phyloP scores from a whole-genome alignment of 2,797 vertebrate species.

The Rhinoraja longicauda region DNA sequence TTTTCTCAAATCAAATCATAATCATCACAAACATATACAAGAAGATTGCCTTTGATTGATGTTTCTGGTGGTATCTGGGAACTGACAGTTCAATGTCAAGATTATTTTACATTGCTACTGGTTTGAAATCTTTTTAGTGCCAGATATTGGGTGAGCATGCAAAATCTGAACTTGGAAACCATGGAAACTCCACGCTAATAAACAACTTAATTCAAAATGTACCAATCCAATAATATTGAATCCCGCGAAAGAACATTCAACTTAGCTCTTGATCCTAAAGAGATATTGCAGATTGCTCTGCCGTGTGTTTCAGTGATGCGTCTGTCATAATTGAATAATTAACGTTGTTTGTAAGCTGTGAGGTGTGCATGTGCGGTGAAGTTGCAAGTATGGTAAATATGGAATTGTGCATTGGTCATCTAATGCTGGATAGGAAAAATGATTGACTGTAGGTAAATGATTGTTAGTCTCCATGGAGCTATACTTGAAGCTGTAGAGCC shows the following conservation, averaged over 20 bases:
- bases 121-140: background rate
- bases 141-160: too few species aligned
- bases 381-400: too few species aligned
- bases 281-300: background rate
- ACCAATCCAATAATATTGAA: background rate
- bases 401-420: too few species aligned
- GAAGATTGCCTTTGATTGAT: background rate
- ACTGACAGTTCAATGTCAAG: background rate
- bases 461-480: too few species aligned
- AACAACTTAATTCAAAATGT: background rate
- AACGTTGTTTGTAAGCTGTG: too few species aligned
- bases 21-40: conserved; percentile 10
- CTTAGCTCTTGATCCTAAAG: background rate
- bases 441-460: too few species aligned
- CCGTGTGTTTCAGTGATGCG: background rate
- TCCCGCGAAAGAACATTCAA: background rate
- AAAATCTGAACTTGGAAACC: background rate
- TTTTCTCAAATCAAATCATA: background rate
- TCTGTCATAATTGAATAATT: too few species aligned
- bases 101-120: background rate
- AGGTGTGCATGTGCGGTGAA: too few species aligned
- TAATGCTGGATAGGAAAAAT: too few species aligned
- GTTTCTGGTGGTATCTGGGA: background rate
- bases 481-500: too few species aligned
- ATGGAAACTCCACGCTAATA: background rate